Evolutionary conservation across 2,888 invertebrate species (phyloP).

Genomic region (Mythimna loreyi): DNA sequence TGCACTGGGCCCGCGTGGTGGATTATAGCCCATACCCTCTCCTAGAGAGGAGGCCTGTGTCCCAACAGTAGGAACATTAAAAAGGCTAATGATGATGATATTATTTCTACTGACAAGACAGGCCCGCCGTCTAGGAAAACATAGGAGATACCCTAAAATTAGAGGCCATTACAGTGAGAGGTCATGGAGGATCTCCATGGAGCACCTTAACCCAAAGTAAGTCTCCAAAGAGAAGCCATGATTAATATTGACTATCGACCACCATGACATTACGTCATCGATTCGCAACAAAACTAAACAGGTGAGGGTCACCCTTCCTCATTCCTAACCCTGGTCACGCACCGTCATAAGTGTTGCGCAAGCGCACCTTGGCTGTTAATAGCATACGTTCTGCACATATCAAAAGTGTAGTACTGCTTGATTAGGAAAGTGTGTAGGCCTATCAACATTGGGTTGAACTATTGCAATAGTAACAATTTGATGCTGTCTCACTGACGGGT

Average conservation of each 20-base stretch:
- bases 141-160: too few species aligned
- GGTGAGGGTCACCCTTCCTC: conserved; percentile 59
- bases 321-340: conserved; percentile 55
- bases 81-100: too few species aligned
- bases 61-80: too few species aligned
- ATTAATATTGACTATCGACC: background rate
- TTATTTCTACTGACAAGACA: too few species aligned
- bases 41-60: too few species aligned
- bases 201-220: too few species aligned
- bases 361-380: conserved; percentile 62
- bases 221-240: background rate
- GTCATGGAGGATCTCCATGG: too few species aligned
- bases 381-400: conserved; percentile 61
- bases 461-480: background rate
- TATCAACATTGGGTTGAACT: background rate
- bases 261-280: conserved; percentile 45
- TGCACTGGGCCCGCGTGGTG: too few species aligned
- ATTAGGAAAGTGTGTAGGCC: conserved; percentile 49
- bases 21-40: too few species aligned
- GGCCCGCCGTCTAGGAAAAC: too few species aligned
- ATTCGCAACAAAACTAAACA: conserved; percentile 55
- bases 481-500: too few species aligned
- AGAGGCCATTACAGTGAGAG: too few species aligned
- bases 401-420: conserved; percentile 38
- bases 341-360: conserved; percentile 55